A percentile compares a stretch with the other conserved stretches of the same genome.
Evolutionary conservation across 2,888 invertebrate species (phyloP).

Genomic region (Campoplex capitator): DNA sequence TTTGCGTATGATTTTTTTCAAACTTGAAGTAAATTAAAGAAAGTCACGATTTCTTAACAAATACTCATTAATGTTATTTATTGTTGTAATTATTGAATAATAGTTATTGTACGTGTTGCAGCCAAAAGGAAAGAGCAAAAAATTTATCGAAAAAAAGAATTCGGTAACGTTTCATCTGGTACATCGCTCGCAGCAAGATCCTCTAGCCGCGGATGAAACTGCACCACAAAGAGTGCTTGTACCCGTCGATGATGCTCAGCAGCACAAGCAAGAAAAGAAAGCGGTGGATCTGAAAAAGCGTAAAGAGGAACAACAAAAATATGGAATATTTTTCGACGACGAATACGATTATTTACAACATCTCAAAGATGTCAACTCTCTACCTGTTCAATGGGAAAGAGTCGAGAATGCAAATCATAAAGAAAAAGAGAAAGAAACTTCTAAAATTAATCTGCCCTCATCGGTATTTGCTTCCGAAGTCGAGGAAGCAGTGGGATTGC

Average conservation of each 20-base stretch:
- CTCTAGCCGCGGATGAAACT: conserved; percentile 93
- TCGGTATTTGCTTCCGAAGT: conserved; percentile 95
- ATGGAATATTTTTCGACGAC: conserved; percentile 97
- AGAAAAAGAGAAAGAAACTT: conserved; percentile 79
- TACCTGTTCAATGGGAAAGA: conserved; percentile 86
- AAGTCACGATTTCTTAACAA: background rate
- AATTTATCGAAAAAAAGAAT: conserved; percentile 96
- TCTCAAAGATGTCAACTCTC: conserved; percentile 88
- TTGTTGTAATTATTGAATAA: background rate
- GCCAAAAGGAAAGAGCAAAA: conserved; percentile 89
- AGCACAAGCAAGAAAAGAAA: conserved; percentile 71
- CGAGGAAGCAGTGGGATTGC: conserved; percentile 93
- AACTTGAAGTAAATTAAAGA: too few relatives aligned
- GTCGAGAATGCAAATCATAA: conserved; percentile 77
- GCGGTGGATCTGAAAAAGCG: conserved; percentile 85
- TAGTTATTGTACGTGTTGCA: conserved; percentile 74
- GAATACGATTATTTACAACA: conserved; percentile 98
- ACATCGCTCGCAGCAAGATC: conserved; percentile 97
- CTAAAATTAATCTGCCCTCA: conserved; percentile 89
- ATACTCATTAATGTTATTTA: background rate
- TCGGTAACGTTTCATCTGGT: conserved; percentile 96
- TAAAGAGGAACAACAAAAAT: conserved; percentile 91
- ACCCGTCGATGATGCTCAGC: conserved; percentile 84
- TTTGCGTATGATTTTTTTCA: background rate
- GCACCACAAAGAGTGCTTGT: conserved; percentile 95